These are phyloP conservation scores for Sapayoa aenigma DNA, from an alignment of 2,113 vertebrate genomes.

Conservation along the genomic window DNA sequence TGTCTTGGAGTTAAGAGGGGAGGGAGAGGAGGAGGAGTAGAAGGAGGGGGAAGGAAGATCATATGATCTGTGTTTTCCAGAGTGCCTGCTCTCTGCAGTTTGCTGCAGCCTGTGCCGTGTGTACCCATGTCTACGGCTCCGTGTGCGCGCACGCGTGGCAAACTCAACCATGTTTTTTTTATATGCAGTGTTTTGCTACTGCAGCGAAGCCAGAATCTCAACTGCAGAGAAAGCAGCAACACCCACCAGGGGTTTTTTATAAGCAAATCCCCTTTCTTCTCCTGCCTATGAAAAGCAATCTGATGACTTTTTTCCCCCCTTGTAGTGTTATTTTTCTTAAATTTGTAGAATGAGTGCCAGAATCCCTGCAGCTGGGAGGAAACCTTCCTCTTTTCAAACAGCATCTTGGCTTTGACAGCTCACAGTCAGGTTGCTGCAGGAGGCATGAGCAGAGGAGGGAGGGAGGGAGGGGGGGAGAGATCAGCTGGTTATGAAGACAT, in stretches of 20 bases:
- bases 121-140: not conserved
- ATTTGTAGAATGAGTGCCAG: conserved; percentile 22
- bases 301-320: not conserved
- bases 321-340: conserved; percentile 23
- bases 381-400: conserved; percentile 13
- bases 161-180: conserved; percentile 29
- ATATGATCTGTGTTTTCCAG: conserved; percentile 69
- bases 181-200: conserved; percentile 67
- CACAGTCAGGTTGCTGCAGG: conserved; percentile 21
- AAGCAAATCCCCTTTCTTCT: not conserved
- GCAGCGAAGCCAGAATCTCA: conserved; percentile 57
- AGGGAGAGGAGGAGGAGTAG: conserved; percentile 51
- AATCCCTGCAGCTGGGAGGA: conserved; percentile 47
- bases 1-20: conserved; percentile 42
- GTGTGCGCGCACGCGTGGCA: not conserved
- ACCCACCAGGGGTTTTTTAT: not conserved
- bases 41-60: conserved; percentile 40
- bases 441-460: not conserved
- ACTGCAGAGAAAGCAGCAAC: conserved; percentile 63
- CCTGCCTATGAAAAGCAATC: not conserved
- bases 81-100: conserved; percentile 62
- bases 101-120: conserved; percentile 60
- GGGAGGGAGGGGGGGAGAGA: not conserved
- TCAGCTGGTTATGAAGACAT: not conserved
- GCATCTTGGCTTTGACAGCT: conserved; percentile 32